phyloP scores from a whole-genome alignment of 2,113 vertebrate species.

The Megaleporinus macrocephalus region DNA sequence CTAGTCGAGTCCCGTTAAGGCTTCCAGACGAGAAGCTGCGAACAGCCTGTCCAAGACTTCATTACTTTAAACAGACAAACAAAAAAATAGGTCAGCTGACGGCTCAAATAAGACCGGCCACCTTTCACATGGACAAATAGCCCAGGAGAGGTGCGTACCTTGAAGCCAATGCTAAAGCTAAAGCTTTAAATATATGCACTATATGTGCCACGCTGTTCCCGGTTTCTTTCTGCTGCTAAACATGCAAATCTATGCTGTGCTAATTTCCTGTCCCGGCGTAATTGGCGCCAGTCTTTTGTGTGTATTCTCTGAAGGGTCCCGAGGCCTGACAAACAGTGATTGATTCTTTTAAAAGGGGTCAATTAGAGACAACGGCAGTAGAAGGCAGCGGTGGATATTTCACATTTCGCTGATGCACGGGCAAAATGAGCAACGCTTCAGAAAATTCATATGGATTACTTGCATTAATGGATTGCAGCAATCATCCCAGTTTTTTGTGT shows the following conservation, averaged over 20 bases:
- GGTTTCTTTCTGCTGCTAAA: not conserved
- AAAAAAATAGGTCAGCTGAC: slow-evolving; percentile 55
- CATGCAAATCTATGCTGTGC: slow-evolving; percentile 24
- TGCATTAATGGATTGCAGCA: not conserved
- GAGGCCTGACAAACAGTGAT: slow-evolving; percentile 3
- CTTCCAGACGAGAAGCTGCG: not conserved
- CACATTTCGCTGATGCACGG: not conserved
- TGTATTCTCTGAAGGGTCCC: slow-evolving; percentile 30
- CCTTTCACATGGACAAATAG: slow-evolving; percentile 44
- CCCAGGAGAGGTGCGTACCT: not conserved
- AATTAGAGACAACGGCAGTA: slow-evolving; percentile 4
- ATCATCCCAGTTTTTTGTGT: not conserved
- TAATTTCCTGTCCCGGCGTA: slow-evolving; percentile 6
- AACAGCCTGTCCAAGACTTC: slow-evolving; percentile 14
- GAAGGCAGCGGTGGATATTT: slow-evolving; percentile 1
- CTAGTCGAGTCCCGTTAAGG: not conserved
- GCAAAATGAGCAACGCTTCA: not conserved
- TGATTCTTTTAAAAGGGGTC: slow-evolving; percentile 20
- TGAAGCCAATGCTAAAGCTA: not conserved
- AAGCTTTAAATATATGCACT: not conserved
- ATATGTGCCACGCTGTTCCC: not conserved
- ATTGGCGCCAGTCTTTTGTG: slow-evolving; percentile 13
- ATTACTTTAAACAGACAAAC: slow-evolving; percentile 45
- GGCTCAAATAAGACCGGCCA: slow-evolving; percentile 16
- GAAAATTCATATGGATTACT: not conserved